Evolutionary conservation across 2,797 vertebrate genomes (phyloP).

Genomic region (Odontamblyopus lacepedii): DNA sequence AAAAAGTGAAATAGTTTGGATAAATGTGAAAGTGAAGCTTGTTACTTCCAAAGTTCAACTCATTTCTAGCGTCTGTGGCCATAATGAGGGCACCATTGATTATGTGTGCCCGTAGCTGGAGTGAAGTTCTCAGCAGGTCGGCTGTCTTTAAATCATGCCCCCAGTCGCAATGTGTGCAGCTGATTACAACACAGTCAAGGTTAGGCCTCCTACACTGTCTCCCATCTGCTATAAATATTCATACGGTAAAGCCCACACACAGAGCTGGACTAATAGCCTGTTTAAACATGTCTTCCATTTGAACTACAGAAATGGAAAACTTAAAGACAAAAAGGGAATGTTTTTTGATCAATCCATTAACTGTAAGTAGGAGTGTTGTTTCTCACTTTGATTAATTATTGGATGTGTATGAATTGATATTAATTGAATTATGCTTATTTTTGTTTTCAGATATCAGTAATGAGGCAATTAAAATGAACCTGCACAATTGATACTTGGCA

Average conservation of each 20-base stretch:
- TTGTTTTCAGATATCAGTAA: no score
- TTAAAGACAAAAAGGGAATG: no score
- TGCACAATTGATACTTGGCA: no score
- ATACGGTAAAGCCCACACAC: slow-evolving; percentile 72
- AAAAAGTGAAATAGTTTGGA: slow-evolving; percentile 10
- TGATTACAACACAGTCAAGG: slow-evolving; percentile 77
- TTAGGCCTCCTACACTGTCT: slow-evolving; percentile 78
- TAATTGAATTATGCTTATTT: no score
- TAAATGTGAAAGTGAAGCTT: slow-evolving; percentile 55
- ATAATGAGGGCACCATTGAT: slow-evolving; percentile 78
- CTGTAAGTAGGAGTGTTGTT: no score
- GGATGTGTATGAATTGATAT: no score
- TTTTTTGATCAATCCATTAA: no score
- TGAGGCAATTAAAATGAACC: no score
- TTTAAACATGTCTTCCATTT: no score
- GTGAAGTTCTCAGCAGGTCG: slow-evolving; percentile 65
- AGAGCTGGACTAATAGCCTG: slow-evolving; percentile 55
- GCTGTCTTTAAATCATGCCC: slow-evolving; percentile 72
- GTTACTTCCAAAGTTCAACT: slow-evolving; percentile 70
- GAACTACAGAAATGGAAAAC: no score
- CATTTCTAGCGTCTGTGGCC: slow-evolving; percentile 70
- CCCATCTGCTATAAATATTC: slow-evolving; percentile 79
- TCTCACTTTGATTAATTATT: no score
- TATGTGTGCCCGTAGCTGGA: slow-evolving; percentile 71
- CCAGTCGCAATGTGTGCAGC: slow-evolving; percentile 65